Conservation (phyloP, 2,888 invertebrate species). For the Chymomyza fuscimana region DNA sequence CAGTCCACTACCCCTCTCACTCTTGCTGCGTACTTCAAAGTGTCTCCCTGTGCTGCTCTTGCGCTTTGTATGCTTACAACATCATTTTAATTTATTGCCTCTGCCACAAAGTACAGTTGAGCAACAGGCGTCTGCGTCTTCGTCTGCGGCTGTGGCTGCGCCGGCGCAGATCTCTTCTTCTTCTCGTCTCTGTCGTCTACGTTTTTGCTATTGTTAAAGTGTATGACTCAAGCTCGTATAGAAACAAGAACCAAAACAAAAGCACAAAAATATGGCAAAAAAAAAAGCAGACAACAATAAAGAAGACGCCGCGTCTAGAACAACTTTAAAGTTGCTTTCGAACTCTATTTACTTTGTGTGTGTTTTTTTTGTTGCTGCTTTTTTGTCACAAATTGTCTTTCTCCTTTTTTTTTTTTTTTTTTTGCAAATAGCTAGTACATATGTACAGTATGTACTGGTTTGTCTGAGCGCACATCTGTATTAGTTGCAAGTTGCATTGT, state of each 20-base stretch:
- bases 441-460: background rate
- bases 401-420: no score
- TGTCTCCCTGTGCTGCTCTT: background rate
- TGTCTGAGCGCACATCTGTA: background rate
- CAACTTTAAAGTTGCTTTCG: slow-evolving; percentile 9
- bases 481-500: slow-evolving; percentile 7
- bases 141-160: background rate
- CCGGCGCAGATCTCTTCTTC: background rate
- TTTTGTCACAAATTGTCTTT: background rate
- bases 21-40: background rate
- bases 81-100: slow-evolving; percentile 70
- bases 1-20: background rate
- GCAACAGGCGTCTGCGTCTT: slow-evolving; percentile 29
- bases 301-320: slow-evolving; percentile 38
- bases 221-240: slow-evolving; percentile 48
- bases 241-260: slow-evolving; percentile 68
- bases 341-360: slow-evolving; percentile 21
- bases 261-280: slow-evolving; percentile 59
- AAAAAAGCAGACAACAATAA: slow-evolving; percentile 23
- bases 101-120: slow-evolving; percentile 63
- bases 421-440: no score
- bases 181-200: background rate
- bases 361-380: background rate
- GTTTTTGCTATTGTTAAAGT: background rate
- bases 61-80: slow-evolving; percentile 58